Percentiles rank a stretch among this genome's conserved stretches.
Evolutionary conservation across 2,888 invertebrate species (phyloP).

Genomic region (Coecobrya sp.): DNA sequence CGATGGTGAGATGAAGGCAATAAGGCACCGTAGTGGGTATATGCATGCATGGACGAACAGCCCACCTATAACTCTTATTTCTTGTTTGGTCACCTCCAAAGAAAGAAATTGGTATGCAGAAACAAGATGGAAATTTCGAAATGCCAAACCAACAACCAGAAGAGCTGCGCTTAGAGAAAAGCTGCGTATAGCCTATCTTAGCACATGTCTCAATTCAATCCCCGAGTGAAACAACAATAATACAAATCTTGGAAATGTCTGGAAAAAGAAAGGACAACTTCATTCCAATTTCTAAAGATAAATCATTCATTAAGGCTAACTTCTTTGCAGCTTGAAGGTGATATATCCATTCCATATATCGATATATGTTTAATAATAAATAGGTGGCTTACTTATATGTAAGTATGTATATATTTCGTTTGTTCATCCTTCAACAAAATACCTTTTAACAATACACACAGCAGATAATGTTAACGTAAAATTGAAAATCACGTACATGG

Average conservation of each 20-base stretch:
- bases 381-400: background rate
- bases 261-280: conserved; percentile 48
- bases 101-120: background rate
- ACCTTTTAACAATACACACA: background rate
- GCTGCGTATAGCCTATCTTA: background rate
- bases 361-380: background rate
- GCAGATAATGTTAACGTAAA: background rate
- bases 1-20: background rate
- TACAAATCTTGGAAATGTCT: conserved; percentile 41
- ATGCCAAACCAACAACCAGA: background rate
- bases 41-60: background rate
- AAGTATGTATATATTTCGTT: background rate
- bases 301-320: conserved; percentile 60
- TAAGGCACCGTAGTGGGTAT: background rate
- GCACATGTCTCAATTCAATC: background rate
- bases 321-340: conserved; percentile 12
- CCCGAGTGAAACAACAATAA: conserved; percentile 22
- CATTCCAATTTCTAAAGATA: conserved; percentile 36
- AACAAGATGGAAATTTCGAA: conserved; percentile 1
- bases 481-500: background rate
- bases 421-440: background rate
- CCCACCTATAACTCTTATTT: background rate
- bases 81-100: conserved; percentile 13
- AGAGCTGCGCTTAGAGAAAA: background rate
- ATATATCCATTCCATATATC: background rate